Percentiles rank a stretch among this genome's conserved stretches.
phyloP scores from a whole-genome alignment of 2,113 vertebrate species.

The Thalassarche chlororhynchos region DNA sequence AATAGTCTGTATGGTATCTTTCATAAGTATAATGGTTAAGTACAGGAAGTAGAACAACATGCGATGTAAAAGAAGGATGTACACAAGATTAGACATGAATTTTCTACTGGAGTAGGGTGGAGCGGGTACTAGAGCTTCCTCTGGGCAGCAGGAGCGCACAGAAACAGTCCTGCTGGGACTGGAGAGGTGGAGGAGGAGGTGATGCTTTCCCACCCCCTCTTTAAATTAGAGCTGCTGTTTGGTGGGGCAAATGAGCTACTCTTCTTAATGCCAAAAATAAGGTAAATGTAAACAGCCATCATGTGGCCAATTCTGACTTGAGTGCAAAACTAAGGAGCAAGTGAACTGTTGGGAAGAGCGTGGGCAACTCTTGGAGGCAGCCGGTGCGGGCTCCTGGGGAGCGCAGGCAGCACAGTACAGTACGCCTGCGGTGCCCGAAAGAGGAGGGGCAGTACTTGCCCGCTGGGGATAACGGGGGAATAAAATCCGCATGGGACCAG shows the following conservation, averaged over 20 bases:
- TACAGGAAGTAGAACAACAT: neutral
- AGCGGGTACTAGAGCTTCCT: neutral
- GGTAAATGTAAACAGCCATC: neutral
- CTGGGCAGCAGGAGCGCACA: neutral
- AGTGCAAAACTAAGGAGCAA: neutral
- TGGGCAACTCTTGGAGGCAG: neutral
- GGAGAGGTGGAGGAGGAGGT: neutral
- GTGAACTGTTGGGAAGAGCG: neutral
- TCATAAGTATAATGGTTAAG: no score
- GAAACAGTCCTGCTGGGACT: neutral
- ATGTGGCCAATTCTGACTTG: neutral
- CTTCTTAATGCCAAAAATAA: neutral
- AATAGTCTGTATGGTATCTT: neutral
- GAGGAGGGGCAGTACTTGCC: neutral
- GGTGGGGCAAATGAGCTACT: neutral
- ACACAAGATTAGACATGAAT: neutral
- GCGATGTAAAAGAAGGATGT: neutral
- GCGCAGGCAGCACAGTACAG: neutral
- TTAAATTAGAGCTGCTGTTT: neutral
- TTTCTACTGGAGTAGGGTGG: neutral
- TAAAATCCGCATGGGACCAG: neutral
- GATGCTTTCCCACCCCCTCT: neutral
- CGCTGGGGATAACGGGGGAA: neutral
- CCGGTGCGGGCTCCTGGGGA: neutral
- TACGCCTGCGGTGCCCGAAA: rapidly evolving